Evolutionary conservation across 2,113 vertebrate genomes (phyloP).

Genomic region (Phodopus roborovskii): DNA sequence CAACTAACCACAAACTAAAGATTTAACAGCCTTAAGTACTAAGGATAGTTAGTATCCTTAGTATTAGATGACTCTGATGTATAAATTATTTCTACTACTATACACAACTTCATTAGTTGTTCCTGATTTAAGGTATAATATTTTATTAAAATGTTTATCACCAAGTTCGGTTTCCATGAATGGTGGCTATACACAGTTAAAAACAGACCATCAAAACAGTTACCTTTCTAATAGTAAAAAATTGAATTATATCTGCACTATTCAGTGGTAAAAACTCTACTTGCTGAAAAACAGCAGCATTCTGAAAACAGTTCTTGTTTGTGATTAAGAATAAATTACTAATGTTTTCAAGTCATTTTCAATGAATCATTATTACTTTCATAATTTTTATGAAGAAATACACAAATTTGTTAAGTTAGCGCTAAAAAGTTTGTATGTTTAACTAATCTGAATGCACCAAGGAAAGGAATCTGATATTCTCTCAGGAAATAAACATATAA

Average conservation of each 20-base stretch:
- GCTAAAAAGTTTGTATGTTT: neutral
- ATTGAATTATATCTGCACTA: neutral
- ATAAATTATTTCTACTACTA: neutral
- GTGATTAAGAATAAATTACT: neutral
- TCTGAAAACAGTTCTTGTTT: neutral
- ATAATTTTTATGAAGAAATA: conserved; percentile 31
- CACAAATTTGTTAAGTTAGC: conserved; percentile 33
- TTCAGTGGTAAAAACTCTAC: neutral
- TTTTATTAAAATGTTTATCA: conserved; percentile 26
- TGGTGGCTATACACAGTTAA: conserved; percentile 46
- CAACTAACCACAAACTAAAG: neutral
- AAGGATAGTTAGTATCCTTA: neutral
- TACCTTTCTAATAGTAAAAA: neutral
- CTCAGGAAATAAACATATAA: conserved; percentile 51
- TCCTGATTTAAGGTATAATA: conserved; percentile 12
- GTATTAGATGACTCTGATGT: neutral
- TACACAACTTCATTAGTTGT: neutral
- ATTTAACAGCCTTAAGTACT: neutral
- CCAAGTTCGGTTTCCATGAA: neutral
- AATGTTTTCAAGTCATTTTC: conserved; percentile 38
- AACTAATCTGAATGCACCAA: neutral
- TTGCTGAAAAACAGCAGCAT: conserved; percentile 36
- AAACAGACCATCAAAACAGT: conserved; percentile 5
- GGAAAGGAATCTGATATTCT: conserved; percentile 26
- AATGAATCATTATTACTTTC: conserved; percentile 1